Evolutionary conservation across 2,797 vertebrate species (phyloP).

Genomic region (Amblyraja radiata): DNA sequence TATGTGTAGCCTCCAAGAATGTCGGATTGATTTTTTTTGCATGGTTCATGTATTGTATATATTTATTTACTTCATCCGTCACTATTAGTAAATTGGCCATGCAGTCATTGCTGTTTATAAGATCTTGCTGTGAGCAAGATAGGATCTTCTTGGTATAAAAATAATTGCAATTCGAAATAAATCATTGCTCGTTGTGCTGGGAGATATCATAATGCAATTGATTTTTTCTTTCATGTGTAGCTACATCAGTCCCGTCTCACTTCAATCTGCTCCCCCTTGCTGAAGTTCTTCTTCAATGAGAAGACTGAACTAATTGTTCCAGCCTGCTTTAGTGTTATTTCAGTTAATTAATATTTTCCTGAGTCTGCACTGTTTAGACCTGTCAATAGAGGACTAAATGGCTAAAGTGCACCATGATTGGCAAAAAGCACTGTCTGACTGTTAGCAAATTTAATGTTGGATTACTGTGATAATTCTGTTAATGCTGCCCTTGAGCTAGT

Average conservation of each 20-base stretch:
- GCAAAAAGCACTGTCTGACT: neutral
- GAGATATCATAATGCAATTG: neutral
- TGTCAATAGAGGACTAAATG: neutral
- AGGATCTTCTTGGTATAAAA: neutral
- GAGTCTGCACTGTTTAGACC: too few species aligned
- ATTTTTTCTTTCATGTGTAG: neutral
- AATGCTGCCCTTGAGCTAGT: slow-evolving; percentile 3
- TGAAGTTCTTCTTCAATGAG: neutral
- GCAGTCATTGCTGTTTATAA: neutral
- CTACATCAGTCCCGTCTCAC: neutral
- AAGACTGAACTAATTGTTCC: neutral
- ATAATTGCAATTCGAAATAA: neutral
- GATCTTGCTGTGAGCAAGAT: neutral
- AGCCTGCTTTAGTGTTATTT: neutral
- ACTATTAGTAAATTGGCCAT: neutral
- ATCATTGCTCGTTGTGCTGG: neutral
- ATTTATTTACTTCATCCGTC: neutral
- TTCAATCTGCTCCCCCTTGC: neutral
- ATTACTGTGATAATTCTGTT: neutral
- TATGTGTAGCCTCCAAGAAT: too few species aligned
- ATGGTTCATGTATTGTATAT: too few species aligned
- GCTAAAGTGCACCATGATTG: neutral
- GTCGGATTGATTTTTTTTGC: too few species aligned
- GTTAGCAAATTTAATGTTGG: neutral
- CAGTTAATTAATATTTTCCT: slow-evolving; percentile 20